A percentile compares a stretch with the other conserved stretches of the same genome.
phyloP scores from a whole-genome alignment of 2,797 vertebrate genomes.

The Centroberyx gerrardi region DNA sequence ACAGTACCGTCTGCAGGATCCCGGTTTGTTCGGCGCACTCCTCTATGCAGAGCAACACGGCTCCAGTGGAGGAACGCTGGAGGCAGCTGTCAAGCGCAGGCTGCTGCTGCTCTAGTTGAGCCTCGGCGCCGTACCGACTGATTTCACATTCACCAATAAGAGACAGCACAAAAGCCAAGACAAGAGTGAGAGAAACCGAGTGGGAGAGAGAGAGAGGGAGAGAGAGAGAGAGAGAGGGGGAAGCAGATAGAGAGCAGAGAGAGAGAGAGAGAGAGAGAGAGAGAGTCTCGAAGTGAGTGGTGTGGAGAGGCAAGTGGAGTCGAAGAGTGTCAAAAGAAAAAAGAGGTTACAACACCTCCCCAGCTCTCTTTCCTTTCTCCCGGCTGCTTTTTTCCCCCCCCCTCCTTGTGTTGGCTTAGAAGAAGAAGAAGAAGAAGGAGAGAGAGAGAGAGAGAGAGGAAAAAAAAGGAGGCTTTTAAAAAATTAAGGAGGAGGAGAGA shows the following conservation, averaged over 20 bases:
- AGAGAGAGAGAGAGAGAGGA: conserved; percentile 31
- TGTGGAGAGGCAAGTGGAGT: conserved; percentile 78
- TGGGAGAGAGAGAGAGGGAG: conserved; percentile 42
- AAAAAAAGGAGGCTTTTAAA: conserved; percentile 43
- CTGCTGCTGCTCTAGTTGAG: conserved; percentile 74
- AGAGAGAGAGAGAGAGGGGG: conserved; percentile 38
- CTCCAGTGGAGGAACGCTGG: conserved; percentile 81
- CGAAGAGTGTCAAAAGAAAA: conserved; percentile 82
- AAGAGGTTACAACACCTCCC: conserved; percentile 80
- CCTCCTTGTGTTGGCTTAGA: conserved; percentile 64
- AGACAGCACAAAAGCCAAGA: conserved; percentile 57
- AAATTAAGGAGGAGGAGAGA: conserved; percentile 58
- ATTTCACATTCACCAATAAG: conserved; percentile 82
- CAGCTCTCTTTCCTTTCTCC: conserved; percentile 54
- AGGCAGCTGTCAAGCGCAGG: conserved; percentile 82
- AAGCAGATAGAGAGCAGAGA: conserved; percentile 42
- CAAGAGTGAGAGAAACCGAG: conserved; percentile 11
- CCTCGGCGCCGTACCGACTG: conserved; percentile 71
- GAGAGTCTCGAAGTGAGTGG: conserved; percentile 75
- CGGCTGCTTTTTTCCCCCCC: conserved; percentile 41
- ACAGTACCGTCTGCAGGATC: conserved; percentile 80
- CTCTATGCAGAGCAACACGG: conserved; percentile 74
- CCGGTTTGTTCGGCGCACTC: conserved; percentile 68
- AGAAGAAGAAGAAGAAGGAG: conserved; percentile 56
- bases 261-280: conserved; percentile 23